These are phyloP conservation scores for Tachystola acroxantha DNA, from an alignment of 2,888 invertebrate species.

Conservation along the genomic window DNA sequence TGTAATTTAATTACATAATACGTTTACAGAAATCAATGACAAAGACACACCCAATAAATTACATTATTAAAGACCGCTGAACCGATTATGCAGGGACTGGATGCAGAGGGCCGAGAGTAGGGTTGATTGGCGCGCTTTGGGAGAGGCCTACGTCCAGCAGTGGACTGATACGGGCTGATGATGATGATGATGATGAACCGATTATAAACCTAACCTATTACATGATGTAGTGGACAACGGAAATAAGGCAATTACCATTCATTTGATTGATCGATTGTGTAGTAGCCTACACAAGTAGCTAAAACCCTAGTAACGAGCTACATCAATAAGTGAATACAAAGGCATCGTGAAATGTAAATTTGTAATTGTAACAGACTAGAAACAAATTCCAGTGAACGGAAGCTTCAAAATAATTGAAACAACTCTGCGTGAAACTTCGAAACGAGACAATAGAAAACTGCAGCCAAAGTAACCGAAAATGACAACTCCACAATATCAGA, in stretches of 20 bases:
- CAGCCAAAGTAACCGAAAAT: slow-evolving; percentile 45
- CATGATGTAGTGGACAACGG: slow-evolving; percentile 27
- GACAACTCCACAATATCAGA: slow-evolving; percentile 35
- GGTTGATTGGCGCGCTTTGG: too few relatives aligned
- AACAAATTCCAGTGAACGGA: slow-evolving; percentile 42
- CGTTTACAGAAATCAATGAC: not conserved
- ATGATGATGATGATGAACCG: too few relatives aligned
- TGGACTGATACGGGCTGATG: too few relatives aligned
- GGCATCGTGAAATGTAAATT: slow-evolving; percentile 6
- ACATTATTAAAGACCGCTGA: slow-evolving; percentile 7
- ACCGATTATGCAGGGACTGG: too few relatives aligned
- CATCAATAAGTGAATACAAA: slow-evolving; percentile 15
- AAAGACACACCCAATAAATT: not conserved
- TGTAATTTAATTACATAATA: too few relatives aligned
- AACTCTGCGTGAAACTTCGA: slow-evolving; percentile 39
- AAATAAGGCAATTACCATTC: slow-evolving; percentile 37
- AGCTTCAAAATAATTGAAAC: slow-evolving; percentile 42
- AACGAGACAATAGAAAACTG: slow-evolving; percentile 40
- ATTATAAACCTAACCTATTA: slow-evolving; percentile 20
- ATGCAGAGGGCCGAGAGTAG: too few relatives aligned
- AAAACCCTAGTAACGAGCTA: slow-evolving; percentile 13
- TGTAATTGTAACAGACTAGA: slow-evolving; percentile 20
- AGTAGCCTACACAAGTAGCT: too few relatives aligned
- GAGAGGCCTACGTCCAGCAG: too few relatives aligned
- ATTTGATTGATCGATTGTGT: slow-evolving; percentile 30